Base-by-base conservation (phyloP, 2,113 vertebrate species). In the Martes martes region DNA sequence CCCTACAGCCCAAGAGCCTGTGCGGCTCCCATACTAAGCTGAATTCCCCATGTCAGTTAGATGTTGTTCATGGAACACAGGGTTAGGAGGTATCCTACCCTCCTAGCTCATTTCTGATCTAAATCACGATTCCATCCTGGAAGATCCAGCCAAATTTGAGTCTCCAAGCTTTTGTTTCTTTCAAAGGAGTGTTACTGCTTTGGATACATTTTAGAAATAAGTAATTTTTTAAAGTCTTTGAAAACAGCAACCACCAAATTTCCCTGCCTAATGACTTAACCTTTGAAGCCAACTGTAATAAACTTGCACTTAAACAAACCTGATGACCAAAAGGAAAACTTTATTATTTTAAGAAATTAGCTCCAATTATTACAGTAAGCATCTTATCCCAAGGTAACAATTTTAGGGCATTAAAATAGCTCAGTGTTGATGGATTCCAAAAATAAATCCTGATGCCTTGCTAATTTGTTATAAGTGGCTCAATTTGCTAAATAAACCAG, bases 241-340 rank as follows among this genome's bases (percentile, higher is more conserved):
- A 92, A 97, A 83, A 92, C 76, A 81, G 26, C 21, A 80, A 45
- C 18, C 63, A 61, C n/a, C 26, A 71, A 28, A 31, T 93, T 91
- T 96, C 47, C 24, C 61, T 73, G 28, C 28, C 13, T 31, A 93
- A 74, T 94, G 36, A 94, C 55, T 88, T 93, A 67, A 73, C 28
- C 18, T 84, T 96, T 95, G 76, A 86, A 93, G 50, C 19, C 59
- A 95, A 91, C 47, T 92, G 97, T 71, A 95, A 84, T 76, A 96
- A 90, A 91, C 33, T 87, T 4, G 73, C 16, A 71, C 73, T 90
- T 79, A 55, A 96, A 95, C 33, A 96, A 71, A 80, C 11, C 81
- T 69, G 31, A 59, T 59, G 55, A 91, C 47, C 52, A 74, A 94
- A 95, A 89, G 73, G 33, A 93, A 85, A 80, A 93, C 24, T 85